These are phyloP conservation scores for Tichodroma muraria DNA, from an alignment of 2,113 vertebrate genomes.

Conservation along the genomic window DNA sequence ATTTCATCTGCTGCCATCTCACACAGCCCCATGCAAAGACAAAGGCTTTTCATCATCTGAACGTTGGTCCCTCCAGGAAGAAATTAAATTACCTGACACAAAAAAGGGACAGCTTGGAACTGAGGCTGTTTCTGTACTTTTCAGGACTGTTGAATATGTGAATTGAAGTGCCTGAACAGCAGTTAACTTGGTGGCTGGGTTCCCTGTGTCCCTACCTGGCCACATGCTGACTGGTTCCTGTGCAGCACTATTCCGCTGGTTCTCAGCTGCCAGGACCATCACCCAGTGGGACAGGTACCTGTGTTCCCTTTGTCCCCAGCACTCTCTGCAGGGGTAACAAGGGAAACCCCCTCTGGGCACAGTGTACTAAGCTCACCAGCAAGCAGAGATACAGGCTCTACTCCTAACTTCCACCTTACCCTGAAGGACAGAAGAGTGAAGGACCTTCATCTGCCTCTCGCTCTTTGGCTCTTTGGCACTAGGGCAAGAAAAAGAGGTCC, in stretches of 20 bases:
- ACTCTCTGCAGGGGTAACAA: not conserved
- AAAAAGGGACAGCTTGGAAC: slow-evolving; percentile 51
- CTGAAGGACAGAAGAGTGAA: not conserved
- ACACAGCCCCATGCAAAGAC: slow-evolving; percentile 60
- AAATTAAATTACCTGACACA: slow-evolving; percentile 61
- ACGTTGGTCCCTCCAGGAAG: slow-evolving; percentile 53
- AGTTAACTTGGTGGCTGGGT: slow-evolving; percentile 8
- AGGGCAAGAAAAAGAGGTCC: not conserved
- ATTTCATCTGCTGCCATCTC: slow-evolving; percentile 60
- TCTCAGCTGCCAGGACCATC: not conserved
- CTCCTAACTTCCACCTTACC: not conserved
- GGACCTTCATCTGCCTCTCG: not conserved
- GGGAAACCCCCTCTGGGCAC: not conserved
- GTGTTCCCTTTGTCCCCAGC: not conserved
- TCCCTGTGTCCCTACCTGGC: not conserved
- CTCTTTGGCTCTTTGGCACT: not conserved
- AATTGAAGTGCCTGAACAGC: slow-evolving; percentile 23
- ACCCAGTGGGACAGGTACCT: not conserved
- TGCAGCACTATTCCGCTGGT: not conserved
- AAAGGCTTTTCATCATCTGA: slow-evolving; percentile 68
- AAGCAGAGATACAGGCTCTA: not conserved
- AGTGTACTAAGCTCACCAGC: not conserved
- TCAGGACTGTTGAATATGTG: slow-evolving; percentile 22
- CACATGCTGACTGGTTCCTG: not conserved
- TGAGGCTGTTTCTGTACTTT: slow-evolving; percentile 33